Evolutionary conservation across 2,888 invertebrate species (phyloP), one percentile per base, ranked within the genome.

Genomic region (Cryptocephalus primarius): DNA sequence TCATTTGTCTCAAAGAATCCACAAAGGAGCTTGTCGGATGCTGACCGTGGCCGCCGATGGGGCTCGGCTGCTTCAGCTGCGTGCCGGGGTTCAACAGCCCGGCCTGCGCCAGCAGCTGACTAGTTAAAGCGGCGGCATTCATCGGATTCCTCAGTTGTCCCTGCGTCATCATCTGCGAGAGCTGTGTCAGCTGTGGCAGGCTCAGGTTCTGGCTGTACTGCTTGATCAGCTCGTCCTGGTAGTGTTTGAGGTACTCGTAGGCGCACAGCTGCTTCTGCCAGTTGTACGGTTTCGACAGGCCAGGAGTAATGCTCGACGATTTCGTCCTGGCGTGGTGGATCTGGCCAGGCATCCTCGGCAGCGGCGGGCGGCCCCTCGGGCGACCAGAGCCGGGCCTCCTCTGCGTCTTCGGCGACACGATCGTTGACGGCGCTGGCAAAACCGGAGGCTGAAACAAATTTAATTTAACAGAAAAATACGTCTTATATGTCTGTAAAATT

Each of bases 331-430:
- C 62, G 32, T 51, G 56, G 52, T 56, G 62, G 44, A 49, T 53
- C 52, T 57, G 64, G 8, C 59, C 63, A 4, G 57, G 63, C 45
- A 58, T 54, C 53, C 64, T 70, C 1, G 69, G 63, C 57, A 74
- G 69, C 0, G 75, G 75, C 1, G 76, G 75, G 2, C 75, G 68
- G 34, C 76, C 76, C 10, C 75, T 62, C 0, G 75, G 75, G 51
- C 75, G 63, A 9, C 73, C 72, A n/a, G 61, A 49, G 9, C 64
- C 63, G 8, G 69, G 66, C 12, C 52, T 63, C 52, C 57, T 66
- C 4, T 44, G 11, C 11, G 47, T n/a, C 9, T 45, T 50, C n/a
- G 50, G 40, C n/a, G 48, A 40, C 8, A 31, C 39, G 11, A 59
- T 40, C 32, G 44, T 51, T 12, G 55, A 52, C 14, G 55, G 56